Base-by-base conservation (phyloP, 2,113 vertebrate genomes). In the Anseranas semipalmata region DNA sequence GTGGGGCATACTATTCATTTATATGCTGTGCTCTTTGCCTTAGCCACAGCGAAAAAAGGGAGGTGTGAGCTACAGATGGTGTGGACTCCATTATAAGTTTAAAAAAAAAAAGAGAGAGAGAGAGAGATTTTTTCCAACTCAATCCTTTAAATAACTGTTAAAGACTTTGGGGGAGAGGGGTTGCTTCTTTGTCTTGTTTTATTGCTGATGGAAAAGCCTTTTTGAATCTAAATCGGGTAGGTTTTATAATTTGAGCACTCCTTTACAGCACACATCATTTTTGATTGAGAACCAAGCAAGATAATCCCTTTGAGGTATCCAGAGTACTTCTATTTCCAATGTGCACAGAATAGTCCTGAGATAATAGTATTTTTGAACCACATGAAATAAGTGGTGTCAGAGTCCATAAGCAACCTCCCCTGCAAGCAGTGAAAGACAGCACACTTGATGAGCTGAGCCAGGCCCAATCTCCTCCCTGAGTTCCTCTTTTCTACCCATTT, bases 81-180 rank as follows among this genome's bases (percentile, higher is more conserved):
- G 20, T 20, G 25, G 41, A 52, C 22, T 78, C 2, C 0, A 46
- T 21, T 52, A 43, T 15, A 32, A 71, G 10, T 20, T 52, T 32
- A 28, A n/a, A 33, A 66, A 78, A 25, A 22, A 20, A 45, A 21
- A 68, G 59, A 28, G 37, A 27, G 20, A 3, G n/a, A n/a, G n/a
- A n/a, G n/a, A n/a, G n/a, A n/a, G n/a, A n/a, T n/a, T 75, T 81
- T 92, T 71, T 82, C 28, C 30, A 84, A 21, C 12, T 76, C 19
- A 81, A 6, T 60, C 24, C 27, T 83, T 50, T 81, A 82, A 67
- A 39, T 41, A 81, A 67, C 5, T 56, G 10, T 15, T 62, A 53
- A 63, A 68, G 59, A 25, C 37, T 15, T 41, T n/a, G 32, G 4
- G 19, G 15, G 2, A 63, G 9, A 3, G 12, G 1, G 1, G 7